phyloP scores from a whole-genome alignment of 2,888 invertebrate genomes.

The Clivina fossor region DNA sequence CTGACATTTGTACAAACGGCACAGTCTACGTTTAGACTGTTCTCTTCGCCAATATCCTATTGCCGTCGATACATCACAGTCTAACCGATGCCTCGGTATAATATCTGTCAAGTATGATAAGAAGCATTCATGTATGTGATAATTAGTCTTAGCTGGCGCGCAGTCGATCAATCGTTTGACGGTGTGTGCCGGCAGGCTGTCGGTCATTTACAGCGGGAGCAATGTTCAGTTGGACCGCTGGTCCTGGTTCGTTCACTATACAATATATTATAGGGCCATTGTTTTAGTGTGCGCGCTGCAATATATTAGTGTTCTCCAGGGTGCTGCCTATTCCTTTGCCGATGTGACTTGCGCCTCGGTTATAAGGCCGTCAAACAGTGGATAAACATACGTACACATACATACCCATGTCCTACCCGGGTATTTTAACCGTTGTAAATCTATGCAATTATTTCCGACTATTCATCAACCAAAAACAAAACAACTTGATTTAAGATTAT shows the following conservation, averaged over 20 bases:
- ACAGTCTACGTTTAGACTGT: slow-evolving; percentile 38
- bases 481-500: too few species aligned
- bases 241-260: slow-evolving; percentile 48
- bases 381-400: background rate
- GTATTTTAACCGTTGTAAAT: too few species aligned
- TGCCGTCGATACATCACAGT: slow-evolving; percentile 45
- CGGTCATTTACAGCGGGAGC: slow-evolving; percentile 28
- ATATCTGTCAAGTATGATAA: slow-evolving; percentile 55
- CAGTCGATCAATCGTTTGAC: slow-evolving; percentile 45
- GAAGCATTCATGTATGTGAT: slow-evolving; percentile 54
- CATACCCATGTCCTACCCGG: background rate
- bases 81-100: slow-evolving; percentile 46
- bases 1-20: slow-evolving; percentile 44
- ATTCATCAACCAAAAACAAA: too few species aligned
- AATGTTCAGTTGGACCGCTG: slow-evolving; percentile 41
- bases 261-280: slow-evolving; percentile 50
- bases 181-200: too few species aligned
- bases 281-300: slow-evolving; percentile 48
- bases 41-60: slow-evolving; percentile 32
- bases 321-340: slow-evolving; percentile 4
- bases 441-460: too few species aligned
- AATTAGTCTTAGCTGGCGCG: slow-evolving; percentile 51
- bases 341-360: slow-evolving; percentile 5
- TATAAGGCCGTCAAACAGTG: slow-evolving; percentile 15
- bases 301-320: slow-evolving; percentile 44